Conservation (phyloP, 2,888 invertebrate genomes). For the Drosophila rubida region DNA sequence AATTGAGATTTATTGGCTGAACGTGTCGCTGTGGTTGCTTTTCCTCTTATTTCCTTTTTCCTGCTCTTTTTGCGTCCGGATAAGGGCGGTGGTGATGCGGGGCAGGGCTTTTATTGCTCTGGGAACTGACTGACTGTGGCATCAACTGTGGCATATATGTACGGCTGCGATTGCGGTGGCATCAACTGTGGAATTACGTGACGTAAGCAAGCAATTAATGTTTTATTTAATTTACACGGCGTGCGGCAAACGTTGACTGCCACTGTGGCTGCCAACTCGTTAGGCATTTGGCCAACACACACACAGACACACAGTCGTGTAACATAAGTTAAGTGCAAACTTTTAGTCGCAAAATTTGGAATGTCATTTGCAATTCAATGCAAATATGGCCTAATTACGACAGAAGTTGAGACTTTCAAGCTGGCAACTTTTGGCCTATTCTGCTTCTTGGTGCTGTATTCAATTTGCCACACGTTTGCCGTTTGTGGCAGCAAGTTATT, state of each 20-base stretch:
- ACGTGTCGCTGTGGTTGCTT: constrained; percentile 62
- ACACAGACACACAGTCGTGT: not conserved
- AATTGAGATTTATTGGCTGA: constrained; percentile 79
- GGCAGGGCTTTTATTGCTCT: constrained; percentile 11
- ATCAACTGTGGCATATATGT: constrained; percentile 11
- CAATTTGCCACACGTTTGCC: constrained; percentile 29
- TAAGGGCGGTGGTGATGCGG: not conserved
- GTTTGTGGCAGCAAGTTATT: constrained; percentile 23
- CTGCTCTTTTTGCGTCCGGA: not conserved
- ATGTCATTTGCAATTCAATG: constrained; percentile 72
- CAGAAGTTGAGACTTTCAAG: constrained; percentile 24
- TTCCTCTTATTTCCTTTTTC: constrained; percentile 10
- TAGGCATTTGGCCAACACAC: constrained; percentile 37
- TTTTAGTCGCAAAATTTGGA: constrained; percentile 47
- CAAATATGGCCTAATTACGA: constrained; percentile 63
- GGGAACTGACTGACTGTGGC: constrained; percentile 20
- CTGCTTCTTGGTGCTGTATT: constrained; percentile 5
- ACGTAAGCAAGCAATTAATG: constrained; percentile 66
- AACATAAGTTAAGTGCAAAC: constrained; percentile 23
- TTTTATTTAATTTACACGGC: constrained; percentile 64
- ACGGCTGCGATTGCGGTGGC: constrained; percentile 21
- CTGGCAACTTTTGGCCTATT: constrained; percentile 12
- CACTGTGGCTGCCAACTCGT: constrained; percentile 46
- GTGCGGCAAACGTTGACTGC: constrained; percentile 25
- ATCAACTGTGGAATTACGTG: constrained; percentile 35